A percentile compares a stretch with the other conserved stretches of the same genome.
These are phyloP conservation scores for Limonius californicus DNA, from an alignment of 1,140 invertebrate genomes.

Conservation along the genomic window DNA sequence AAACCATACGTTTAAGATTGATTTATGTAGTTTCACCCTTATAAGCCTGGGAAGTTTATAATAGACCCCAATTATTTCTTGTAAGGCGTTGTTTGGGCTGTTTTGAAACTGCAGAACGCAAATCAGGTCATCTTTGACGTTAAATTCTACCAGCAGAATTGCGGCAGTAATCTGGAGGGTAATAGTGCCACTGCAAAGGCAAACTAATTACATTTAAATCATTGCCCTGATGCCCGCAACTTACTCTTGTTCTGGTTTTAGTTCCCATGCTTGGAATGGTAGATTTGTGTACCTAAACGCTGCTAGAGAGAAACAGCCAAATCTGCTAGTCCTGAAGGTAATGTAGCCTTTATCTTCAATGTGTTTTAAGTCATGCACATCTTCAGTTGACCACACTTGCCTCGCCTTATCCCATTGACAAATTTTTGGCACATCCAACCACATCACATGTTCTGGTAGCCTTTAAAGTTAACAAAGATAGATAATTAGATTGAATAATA, in stretches of 20 bases:
- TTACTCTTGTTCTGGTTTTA: conserved; percentile 64
- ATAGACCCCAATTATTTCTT: conserved; percentile 54
- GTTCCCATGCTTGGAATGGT: conserved; percentile 81
- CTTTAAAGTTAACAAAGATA: no score
- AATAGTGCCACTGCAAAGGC: conserved; percentile 51
- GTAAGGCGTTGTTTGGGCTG: conserved; percentile 52
- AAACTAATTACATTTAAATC: neutral
- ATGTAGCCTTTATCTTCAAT: conserved; percentile 78
- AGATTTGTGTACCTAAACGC: conserved; percentile 71
- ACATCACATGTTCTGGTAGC: conserved; percentile 66
- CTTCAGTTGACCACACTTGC: conserved; percentile 66
- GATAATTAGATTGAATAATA: no score
- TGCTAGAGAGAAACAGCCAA: conserved; percentile 74
- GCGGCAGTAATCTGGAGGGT: conserved; percentile 62
- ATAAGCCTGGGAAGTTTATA: conserved; percentile 53
- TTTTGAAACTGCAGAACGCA: conserved; percentile 57
- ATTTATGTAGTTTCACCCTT: conserved; percentile 44
- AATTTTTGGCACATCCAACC: conserved; percentile 77
- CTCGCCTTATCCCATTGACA: conserved; percentile 67
- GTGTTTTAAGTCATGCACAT: conserved; percentile 76
- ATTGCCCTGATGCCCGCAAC: no score
- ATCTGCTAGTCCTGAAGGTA: conserved; percentile 67
- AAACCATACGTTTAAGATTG: no score
- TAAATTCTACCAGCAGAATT: conserved; percentile 66
- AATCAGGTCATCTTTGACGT: conserved; percentile 57